These are phyloP conservation scores for Sebastiscus albofasciatus DNA, from an alignment of 2,797 vertebrate species.

Conservation along the genomic window DNA sequence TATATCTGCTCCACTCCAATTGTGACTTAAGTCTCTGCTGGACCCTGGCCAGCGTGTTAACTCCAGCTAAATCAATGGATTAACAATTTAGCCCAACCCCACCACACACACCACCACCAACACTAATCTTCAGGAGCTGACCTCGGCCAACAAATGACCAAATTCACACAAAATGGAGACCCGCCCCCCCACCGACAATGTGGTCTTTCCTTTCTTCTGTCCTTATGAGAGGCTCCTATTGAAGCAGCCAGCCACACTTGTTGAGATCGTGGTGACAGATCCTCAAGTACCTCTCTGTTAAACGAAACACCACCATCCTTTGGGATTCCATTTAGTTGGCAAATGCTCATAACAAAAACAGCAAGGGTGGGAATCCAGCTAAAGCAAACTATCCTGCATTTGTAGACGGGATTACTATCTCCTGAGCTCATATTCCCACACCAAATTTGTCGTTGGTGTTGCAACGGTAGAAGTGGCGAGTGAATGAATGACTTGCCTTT, in stretches of 20 bases:
- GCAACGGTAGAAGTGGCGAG: conserved; percentile 32
- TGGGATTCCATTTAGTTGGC: conserved; percentile 76
- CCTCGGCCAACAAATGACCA: conserved; percentile 81
- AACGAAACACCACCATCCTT: conserved; percentile 70
- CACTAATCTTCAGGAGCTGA: conserved; percentile 79
- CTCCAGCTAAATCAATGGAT: conserved; percentile 84
- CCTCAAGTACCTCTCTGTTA: conserved; percentile 77
- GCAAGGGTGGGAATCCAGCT: conserved; percentile 76
- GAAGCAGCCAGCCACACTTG: conserved; percentile 72
- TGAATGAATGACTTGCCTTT: conserved; percentile 42
- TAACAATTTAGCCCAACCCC: conserved; percentile 71
- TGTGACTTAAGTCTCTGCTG: conserved; percentile 82
- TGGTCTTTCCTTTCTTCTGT: conserved; percentile 67
- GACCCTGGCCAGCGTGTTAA: conserved; percentile 78
- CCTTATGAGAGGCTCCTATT: conserved; percentile 70
- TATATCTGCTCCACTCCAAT: conserved; percentile 74
- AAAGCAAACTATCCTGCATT: conserved; percentile 76
- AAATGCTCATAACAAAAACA: conserved; percentile 75
- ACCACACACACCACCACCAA: conserved; percentile 45
- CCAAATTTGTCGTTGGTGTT: conserved; percentile 32
- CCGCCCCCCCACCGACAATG: conserved; percentile 62
- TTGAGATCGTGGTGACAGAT: conserved; percentile 69
- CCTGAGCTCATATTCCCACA: conserved; percentile 70
- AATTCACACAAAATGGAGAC: conserved; percentile 79
- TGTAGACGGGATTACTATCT: conserved; percentile 70